A percentile compares a stretch with the other conserved stretches of the same genome.
phyloP scores from a whole-genome alignment of 1,140 invertebrate species.

The Bombus polaris region DNA sequence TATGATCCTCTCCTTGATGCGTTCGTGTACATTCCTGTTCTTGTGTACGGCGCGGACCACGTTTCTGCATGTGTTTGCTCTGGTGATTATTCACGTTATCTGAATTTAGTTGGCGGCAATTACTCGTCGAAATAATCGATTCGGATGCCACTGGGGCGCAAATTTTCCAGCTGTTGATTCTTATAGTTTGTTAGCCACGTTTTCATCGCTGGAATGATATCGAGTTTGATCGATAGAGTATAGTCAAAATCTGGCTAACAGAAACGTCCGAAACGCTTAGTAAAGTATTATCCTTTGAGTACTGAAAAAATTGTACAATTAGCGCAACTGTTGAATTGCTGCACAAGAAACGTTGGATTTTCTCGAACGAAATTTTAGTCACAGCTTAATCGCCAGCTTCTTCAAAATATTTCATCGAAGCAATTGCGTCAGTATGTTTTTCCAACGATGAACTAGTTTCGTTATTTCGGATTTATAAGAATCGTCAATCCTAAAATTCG shows the following conservation, averaged over 20 bases:
- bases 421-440: too few species aligned
- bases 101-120: slow-evolving; percentile 12
- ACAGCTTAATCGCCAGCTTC: too few species aligned
- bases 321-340: neutral
- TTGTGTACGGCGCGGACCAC: neutral
- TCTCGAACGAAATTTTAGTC: neutral
- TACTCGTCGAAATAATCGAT: slow-evolving; percentile 8
- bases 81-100: slow-evolving; percentile 34
- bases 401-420: too few species aligned
- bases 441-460: too few species aligned
- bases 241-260: neutral
- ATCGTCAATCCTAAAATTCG: too few species aligned
- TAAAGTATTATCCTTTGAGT: neutral
- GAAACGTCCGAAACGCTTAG: neutral
- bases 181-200: slow-evolving; percentile 5
- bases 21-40: neutral
- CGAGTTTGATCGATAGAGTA: neutral
- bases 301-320: neutral
- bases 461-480: too few species aligned
- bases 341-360: neutral
- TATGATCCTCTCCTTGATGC: neutral
- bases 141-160: neutral
- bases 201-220: neutral
- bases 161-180: slow-evolving; percentile 4
- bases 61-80: slow-evolving; percentile 5